Percentiles rank a stretch among this genome's conserved stretches.
phyloP scores from a whole-genome alignment of 2,113 vertebrate species.

The Pipa parva region DNA sequence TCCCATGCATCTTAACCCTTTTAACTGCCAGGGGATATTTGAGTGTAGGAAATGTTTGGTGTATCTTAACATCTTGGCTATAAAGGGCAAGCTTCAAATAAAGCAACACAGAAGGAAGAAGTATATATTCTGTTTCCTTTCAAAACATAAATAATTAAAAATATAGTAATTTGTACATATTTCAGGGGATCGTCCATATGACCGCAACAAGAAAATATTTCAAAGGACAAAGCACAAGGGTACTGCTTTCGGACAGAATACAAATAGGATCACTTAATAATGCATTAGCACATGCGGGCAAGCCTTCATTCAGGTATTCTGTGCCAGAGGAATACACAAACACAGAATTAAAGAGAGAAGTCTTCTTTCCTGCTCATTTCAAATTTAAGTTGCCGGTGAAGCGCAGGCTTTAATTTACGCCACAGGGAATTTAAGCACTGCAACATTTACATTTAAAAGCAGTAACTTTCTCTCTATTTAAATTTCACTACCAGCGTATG shows the following conservation, averaged over 20 bases:
- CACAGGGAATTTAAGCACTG: too few relatives aligned
- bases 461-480: too few relatives aligned
- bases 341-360: too few relatives aligned
- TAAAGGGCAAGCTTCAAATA: neutral
- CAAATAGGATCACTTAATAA: conserved; percentile 22
- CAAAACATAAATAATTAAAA: conserved; percentile 20
- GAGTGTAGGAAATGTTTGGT: neutral
- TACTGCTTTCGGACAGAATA: conserved; percentile 13
- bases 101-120: neutral
- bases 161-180: conserved; percentile 13
- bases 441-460: too few relatives aligned
- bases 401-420: too few relatives aligned
- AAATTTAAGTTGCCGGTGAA: too few relatives aligned
- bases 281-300: conserved; percentile 7
- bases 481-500: too few relatives aligned
- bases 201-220: conserved; percentile 14
- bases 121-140: neutral
- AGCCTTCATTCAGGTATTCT: neutral
- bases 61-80: neutral
- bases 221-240: conserved; percentile 9
- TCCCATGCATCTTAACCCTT: neutral
- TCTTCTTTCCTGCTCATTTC: too few relatives aligned
- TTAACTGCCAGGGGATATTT: neutral
- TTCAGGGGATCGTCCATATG: neutral
- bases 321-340: neutral